Evolutionary conservation across 2,797 vertebrate species (phyloP).

Genomic region (Chelmon rostratus): DNA sequence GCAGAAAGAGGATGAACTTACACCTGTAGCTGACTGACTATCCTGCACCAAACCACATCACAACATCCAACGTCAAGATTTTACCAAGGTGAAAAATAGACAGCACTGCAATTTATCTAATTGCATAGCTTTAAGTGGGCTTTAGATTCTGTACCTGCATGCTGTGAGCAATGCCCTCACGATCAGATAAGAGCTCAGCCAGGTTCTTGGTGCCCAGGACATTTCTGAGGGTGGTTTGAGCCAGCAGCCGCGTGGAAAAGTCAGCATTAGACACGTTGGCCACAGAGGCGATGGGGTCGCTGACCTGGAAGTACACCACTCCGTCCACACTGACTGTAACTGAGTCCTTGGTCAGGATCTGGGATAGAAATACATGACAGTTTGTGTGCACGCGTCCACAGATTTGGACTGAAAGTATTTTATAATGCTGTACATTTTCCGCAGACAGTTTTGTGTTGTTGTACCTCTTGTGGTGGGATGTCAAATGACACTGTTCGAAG

Average conservation of each 20-base stretch:
- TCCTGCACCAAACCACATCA: not conserved
- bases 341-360: slow-evolving; percentile 89
- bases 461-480: slow-evolving; percentile 89
- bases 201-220: slow-evolving; percentile 89
- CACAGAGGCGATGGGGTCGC: slow-evolving; percentile 86
- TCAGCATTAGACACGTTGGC: slow-evolving; percentile 86
- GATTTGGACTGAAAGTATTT: not conserved
- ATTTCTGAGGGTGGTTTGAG: slow-evolving; percentile 88
- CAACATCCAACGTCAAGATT: not conserved
- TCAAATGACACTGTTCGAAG: slow-evolving; percentile 88
- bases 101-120: not conserved
- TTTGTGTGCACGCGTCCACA: not conserved
- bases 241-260: slow-evolving; percentile 85
- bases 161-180: slow-evolving; percentile 86
- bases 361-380: not conserved
- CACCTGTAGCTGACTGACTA: not conserved
- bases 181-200: slow-evolving; percentile 86
- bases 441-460: not conserved
- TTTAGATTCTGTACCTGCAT: slow-evolving; percentile 84
- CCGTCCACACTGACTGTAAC: slow-evolving; percentile 87
- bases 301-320: slow-evolving; percentile 88
- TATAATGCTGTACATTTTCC: not conserved
- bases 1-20: slow-evolving; percentile 1
- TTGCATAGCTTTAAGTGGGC: not conserved
- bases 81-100: not conserved